Evolutionary conservation across 2,888 invertebrate genomes (phyloP).

Genomic region (Pyrochroa serraticornis): DNA sequence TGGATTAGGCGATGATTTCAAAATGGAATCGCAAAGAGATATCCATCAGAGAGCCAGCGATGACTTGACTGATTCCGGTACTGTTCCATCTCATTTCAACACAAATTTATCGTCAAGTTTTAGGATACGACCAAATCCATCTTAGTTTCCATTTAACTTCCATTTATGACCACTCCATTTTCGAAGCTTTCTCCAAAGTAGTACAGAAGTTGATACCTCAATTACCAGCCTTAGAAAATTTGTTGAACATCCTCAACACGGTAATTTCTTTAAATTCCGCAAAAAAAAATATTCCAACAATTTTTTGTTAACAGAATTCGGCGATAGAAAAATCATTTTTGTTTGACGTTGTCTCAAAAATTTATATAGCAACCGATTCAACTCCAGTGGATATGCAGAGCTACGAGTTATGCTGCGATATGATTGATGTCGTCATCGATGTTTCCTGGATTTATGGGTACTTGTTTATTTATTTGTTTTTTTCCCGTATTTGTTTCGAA

Average conservation of each 20-base stretch:
- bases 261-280: conserved; percentile 64
- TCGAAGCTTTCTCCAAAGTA: conserved; percentile 99
- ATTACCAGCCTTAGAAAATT: conserved; percentile 93
- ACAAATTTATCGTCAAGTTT: background rate
- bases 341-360: conserved; percentile 98
- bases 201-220: conserved; percentile 99
- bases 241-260: conserved; percentile 96
- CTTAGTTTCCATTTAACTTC: conserved; percentile 96
- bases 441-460: conserved; percentile 98
- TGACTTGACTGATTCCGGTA: conserved; percentile 86
- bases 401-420: conserved; percentile 99
- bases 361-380: conserved; percentile 99
- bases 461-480: conserved; percentile 14
- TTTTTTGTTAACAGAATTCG: conserved; percentile 80
- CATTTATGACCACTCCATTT: conserved; percentile 99
- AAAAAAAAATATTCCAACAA: too few relatives aligned
- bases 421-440: conserved; percentile 99
- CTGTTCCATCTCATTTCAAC: conserved; percentile 2
- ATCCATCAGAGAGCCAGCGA: conserved; percentile 97
- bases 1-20: conserved; percentile 97
- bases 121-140: conserved; percentile 81
- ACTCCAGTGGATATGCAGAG: conserved; percentile 99
- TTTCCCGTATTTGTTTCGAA: conserved; percentile 1
- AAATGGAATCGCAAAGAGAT: conserved; percentile 98
- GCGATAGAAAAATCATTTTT: conserved; percentile 99